Conservation (phyloP, 2,113 vertebrate species). For the Capricornis sumatraensis region DNA sequence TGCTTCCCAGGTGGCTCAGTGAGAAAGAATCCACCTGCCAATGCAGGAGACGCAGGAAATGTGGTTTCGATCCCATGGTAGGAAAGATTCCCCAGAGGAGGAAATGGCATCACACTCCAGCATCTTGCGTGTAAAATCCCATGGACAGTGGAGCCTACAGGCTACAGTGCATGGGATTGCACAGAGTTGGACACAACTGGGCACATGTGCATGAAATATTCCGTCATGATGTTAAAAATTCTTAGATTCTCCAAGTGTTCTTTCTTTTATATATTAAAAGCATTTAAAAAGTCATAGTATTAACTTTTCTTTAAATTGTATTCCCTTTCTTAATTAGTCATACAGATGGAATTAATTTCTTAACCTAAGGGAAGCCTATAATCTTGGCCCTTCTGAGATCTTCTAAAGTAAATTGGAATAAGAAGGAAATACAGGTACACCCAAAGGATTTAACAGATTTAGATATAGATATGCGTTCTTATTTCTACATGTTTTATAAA, state of each 20-base stretch:
- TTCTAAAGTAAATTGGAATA: constrained; percentile 60
- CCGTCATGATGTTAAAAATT: background rate
- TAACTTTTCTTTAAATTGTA: constrained; percentile 63
- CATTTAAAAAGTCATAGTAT: constrained; percentile 15
- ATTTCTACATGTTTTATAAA: background rate
- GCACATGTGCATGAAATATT: background rate
- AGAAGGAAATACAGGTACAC: background rate
- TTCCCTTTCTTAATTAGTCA: constrained; percentile 63
- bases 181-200: background rate
- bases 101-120: background rate
- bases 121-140: background rate
- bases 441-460: constrained; percentile 17
- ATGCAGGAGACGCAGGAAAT: background rate
- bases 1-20: background rate
- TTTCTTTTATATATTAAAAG: constrained; percentile 5
- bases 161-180: background rate
- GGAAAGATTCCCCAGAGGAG: background rate
- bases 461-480: background rate
- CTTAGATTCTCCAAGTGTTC: background rate
- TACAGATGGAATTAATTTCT: constrained; percentile 74
- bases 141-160: background rate
- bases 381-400: constrained; percentile 64
- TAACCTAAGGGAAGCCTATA: constrained; percentile 64
- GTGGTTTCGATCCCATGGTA: background rate
- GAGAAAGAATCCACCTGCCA: background rate